Base-by-base conservation (phyloP, 2,888 invertebrate species). In the Malthinus flaveolus region DNA sequence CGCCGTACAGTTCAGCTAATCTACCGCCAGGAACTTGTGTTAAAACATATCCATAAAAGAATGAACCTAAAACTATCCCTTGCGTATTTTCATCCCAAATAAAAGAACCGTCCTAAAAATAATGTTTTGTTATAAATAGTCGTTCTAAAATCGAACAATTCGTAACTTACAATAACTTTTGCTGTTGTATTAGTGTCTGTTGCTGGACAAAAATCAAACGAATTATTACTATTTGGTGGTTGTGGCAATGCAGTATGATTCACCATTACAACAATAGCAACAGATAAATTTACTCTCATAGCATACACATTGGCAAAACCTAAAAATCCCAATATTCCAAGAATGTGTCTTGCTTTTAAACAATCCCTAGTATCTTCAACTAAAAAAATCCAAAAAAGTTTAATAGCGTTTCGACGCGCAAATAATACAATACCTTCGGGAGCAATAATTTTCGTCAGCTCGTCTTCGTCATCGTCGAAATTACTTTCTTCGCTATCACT, bases 251-350 rank as follows among this genome's bases (percentile, higher is more conserved):
- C 84, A 1, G 90, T 88, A 51, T 85, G 83, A 75, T 92, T 92
- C 36, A 93, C 91, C 97, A 97, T 97, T 32, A 95, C 94, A 32
- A 97, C 95, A 72, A 97, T 93, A 34, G 96, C 95, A 13, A 97
- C 93, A 0, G 95, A 95, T 32, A 97, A 82, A 77, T 94, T 94
- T 0, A 94, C 93, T 58, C 94, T 82, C 90, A 94, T 91, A 0
- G 93, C 92, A 78, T 95, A 95, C 3, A 93, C 91, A 73, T 92
- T 88, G 58, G 91, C 91, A 75, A 93, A 93, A 9, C 94, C 95
- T 49, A 93, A 81, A 73, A 95, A 95, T 10, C 93, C 93, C 81
- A 94, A 82, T 47, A 94, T 83, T 0, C 93, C 93, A 55, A 95
- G 82, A 3, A 91, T 85, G 71, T 90, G 87, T 33, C 93, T 84